phyloP scores from a whole-genome alignment of 2,888 invertebrate genomes.

The Hydroisotoma schaefferi region DNA sequence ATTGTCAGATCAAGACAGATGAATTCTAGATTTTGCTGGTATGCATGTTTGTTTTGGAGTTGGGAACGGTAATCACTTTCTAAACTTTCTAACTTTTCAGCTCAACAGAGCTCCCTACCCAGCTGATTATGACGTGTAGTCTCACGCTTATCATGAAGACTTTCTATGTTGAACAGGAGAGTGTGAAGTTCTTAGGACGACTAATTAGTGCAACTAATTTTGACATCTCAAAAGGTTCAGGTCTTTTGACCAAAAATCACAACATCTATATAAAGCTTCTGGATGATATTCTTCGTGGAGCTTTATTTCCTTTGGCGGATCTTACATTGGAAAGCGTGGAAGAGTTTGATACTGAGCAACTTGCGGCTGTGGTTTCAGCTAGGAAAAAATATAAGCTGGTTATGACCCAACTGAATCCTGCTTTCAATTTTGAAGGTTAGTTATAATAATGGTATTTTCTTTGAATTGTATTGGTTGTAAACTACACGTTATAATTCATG shows the following conservation, averaged over 20 bases:
- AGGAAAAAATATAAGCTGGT: slow-evolving; percentile 5
- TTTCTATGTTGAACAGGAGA: background rate
- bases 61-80: too few species aligned
- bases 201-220: background rate
- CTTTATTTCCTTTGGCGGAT: slow-evolving; percentile 15
- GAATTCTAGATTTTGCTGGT: too few species aligned
- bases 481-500: too few species aligned
- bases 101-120: too few species aligned
- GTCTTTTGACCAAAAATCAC: background rate
- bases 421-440: slow-evolving; percentile 26
- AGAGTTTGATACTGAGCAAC: slow-evolving; percentile 1
- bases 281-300: slow-evolving; percentile 22
- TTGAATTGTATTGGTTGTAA: too few species aligned
- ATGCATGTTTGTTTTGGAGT: too few species aligned
- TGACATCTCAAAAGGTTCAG: background rate
- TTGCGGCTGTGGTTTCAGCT: slow-evolving; percentile 8
- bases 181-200: background rate
- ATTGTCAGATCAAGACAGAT: too few species aligned
- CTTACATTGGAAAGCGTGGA: slow-evolving; percentile 3
- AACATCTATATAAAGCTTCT: slow-evolving; percentile 6
- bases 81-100: too few species aligned
- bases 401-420: slow-evolving; percentile 17
- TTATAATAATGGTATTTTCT: background rate
- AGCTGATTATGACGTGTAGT: too few species aligned
- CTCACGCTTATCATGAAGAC: too few species aligned